phyloP scores from a whole-genome alignment of 2,113 vertebrate species.

The Zeus faber region DNA sequence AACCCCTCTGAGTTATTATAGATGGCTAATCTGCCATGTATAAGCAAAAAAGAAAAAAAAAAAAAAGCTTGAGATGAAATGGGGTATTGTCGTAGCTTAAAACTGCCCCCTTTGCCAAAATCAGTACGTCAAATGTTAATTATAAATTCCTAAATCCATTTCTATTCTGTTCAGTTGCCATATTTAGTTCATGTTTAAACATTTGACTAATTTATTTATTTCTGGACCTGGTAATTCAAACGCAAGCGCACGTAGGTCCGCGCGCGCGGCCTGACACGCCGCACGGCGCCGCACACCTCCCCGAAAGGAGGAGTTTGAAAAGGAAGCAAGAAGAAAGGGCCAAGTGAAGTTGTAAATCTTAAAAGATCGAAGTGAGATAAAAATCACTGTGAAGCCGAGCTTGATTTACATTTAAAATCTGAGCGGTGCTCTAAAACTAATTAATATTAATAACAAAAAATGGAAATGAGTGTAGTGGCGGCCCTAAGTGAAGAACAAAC shows the following conservation, averaged over 20 bases:
- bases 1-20: slow-evolving; percentile 54
- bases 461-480: slow-evolving; percentile 70
- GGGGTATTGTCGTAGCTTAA: slow-evolving; percentile 41
- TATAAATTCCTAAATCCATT: slow-evolving; percentile 24
- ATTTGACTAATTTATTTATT: not conserved
- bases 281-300: slow-evolving; percentile 18
- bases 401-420: slow-evolving; percentile 75
- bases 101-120: slow-evolving; percentile 26
- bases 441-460: slow-evolving; percentile 86
- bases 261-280: slow-evolving; percentile 8
- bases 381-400: slow-evolving; percentile 63
- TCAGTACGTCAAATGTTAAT: slow-evolving; percentile 12
- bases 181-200: not conserved
- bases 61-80: slow-evolving; percentile 40
- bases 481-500: slow-evolving; percentile 71
- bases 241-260: slow-evolving; percentile 3
- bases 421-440: slow-evolving; percentile 73
- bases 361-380: slow-evolving; percentile 67
- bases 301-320: slow-evolving; percentile 33
- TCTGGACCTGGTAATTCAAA: not conserved
- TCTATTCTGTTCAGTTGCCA: slow-evolving; percentile 11
- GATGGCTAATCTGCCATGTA: slow-evolving; percentile 61
- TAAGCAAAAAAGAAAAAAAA: too few relatives aligned
- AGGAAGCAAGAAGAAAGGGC: slow-evolving; percentile 35
- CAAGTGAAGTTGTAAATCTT: slow-evolving; percentile 70